Base-by-base conservation (phyloP, 1,140 invertebrate genomes). In the Andricus grossulariae region DNA sequence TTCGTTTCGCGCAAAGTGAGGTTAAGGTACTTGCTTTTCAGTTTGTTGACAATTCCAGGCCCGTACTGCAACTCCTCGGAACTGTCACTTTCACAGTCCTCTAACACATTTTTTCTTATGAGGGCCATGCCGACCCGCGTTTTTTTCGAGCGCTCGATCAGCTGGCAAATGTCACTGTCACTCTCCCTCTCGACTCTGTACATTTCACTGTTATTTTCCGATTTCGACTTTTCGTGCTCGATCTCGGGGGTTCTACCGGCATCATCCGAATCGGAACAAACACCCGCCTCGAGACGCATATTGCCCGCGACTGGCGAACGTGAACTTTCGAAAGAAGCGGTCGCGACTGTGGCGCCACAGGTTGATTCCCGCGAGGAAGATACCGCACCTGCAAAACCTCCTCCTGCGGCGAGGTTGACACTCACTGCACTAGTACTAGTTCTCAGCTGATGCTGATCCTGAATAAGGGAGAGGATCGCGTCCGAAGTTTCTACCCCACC, bases 41-140 rank as follows among this genome's bases (percentile, higher is more conserved):
- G 92, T 84, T 95, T 95, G 82, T 96, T 96, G 6, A 98, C 97
- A 84, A 98, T 98, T 10, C 97, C 97, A 12, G 97, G 97, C 0
- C 97, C 97, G 91, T 98, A 98, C 82, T 95, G 95, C 19, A 97
- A 89, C 85, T 97, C 97, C 90, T 97, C 96, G 72, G 92, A 94
- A 78, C 92, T 93, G 84, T 94, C 93, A 73, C 93, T 93, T 71
- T 93, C 92, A 73, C 87, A 88, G 71, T 90, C 88, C 78, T 92
- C 86, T 78, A 82, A 49, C 77, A 83, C 54, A 49, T 55, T 66
- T 7, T 49, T 32, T n/a, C 16, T 66, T 4, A 39, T 32, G 13
- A 13, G 71, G 5, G 45, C 32, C 25, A 74, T 74, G 16, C 71
- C 72, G 16, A 55, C 45, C 19, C 72, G 73, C n/a, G 73, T 45